Percentiles rank a stretch among this genome's conserved stretches.
phyloP scores from a whole-genome alignment of 2,888 invertebrate genomes.

The Tinea pellionella region DNA sequence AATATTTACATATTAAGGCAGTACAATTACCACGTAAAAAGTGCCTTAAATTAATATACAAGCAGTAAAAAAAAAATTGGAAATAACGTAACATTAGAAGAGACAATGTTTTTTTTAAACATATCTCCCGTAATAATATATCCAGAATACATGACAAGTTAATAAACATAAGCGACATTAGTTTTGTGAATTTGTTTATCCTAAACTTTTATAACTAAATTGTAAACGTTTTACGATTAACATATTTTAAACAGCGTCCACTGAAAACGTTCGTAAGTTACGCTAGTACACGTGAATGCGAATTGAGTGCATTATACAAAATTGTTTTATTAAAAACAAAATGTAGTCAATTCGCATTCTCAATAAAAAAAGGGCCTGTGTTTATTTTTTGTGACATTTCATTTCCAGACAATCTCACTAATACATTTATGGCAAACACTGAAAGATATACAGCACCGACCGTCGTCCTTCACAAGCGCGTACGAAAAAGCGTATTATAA shows the following conservation, averaged over 20 bases:
- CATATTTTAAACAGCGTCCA: no score
- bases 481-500: no score
- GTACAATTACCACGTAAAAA: conserved; percentile 64
- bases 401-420: conserved; percentile 36
- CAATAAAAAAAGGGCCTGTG: no score
- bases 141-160: conserved; percentile 64
- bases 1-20: conserved; percentile 37
- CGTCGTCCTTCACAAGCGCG: conserved; percentile 6
- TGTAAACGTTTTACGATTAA: no score
- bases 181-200: conserved; percentile 64
- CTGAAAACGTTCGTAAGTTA: no score
- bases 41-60: conserved; percentile 61
- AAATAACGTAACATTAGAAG: conserved; percentile 40
- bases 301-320: no score
- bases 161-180: conserved; percentile 65
- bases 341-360: no score
- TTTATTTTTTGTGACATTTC: no score
- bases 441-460: conserved; percentile 16
- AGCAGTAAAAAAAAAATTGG: conserved; percentile 59
- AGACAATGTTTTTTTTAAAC: conserved; percentile 39
- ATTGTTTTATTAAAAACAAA: no score
- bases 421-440: conserved; percentile 58
- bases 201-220: conserved; percentile 16
- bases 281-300: no score
- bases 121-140: conserved; percentile 41